Conservation (phyloP, 2,888 invertebrate genomes). For the Meta bourneti region DNA sequence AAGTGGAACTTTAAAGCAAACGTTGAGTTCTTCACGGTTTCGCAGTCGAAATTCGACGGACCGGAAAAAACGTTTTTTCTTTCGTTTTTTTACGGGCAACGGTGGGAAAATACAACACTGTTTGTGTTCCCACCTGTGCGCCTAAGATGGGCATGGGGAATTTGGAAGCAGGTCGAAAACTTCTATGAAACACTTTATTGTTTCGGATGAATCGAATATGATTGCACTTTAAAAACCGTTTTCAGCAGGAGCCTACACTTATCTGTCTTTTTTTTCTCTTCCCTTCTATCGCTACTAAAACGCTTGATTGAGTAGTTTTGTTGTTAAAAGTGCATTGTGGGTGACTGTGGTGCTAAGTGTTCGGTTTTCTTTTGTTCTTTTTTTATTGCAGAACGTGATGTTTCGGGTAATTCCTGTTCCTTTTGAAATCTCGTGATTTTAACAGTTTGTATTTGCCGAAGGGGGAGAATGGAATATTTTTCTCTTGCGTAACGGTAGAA, state of each 20-base stretch:
- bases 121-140: constrained; percentile 50
- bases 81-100: constrained; percentile 20
- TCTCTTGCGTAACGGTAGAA: background rate
- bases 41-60: constrained; percentile 38
- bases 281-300: constrained; percentile 28
- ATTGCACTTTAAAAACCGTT: constrained; percentile 38
- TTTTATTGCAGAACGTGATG: background rate
- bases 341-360: constrained; percentile 41
- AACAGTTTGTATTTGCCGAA: background rate
- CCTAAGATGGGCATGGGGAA: constrained; percentile 36
- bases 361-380: constrained; percentile 11
- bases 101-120: constrained; percentile 68
- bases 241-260: background rate
- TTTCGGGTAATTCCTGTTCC: background rate
- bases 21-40: constrained; percentile 33
- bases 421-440: background rate
- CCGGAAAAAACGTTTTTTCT: constrained; percentile 66
- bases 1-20: constrained; percentile 59
- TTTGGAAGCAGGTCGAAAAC: constrained; percentile 39
- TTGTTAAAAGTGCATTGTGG: constrained; percentile 47
- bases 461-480: background rate
- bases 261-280: constrained; percentile 2
- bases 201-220: constrained; percentile 46
- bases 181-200: constrained; percentile 62
- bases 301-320: constrained; percentile 61